Conservation (phyloP, 2,113 vertebrate species). For the Bungarus multicinctus region DNA sequence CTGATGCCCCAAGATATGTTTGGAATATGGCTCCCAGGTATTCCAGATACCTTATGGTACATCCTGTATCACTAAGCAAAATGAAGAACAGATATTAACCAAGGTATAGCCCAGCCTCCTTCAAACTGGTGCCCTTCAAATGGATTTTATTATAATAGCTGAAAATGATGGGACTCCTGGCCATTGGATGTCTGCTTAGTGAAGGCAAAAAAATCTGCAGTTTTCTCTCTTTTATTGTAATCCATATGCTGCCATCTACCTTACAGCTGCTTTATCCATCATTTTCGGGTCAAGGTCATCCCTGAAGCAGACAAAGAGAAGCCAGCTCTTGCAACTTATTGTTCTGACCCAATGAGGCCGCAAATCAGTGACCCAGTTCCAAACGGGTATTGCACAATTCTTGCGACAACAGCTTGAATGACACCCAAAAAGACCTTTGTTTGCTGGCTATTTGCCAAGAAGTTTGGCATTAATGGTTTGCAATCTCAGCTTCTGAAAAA, state of each 20-base stretch:
- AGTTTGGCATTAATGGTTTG: not conserved
- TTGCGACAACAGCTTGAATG: conserved; percentile 18
- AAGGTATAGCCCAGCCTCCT: not conserved
- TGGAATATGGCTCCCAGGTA: not conserved
- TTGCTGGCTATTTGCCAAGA: not conserved
- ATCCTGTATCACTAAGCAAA: not conserved
- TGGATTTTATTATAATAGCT: not conserved
- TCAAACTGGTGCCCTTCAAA: not conserved
- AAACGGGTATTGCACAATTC: not conserved
- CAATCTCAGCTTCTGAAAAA: not conserved
- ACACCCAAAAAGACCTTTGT: conserved; percentile 36
- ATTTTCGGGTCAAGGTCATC: not conserved
- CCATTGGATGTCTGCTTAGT: not conserved
- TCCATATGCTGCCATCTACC: not conserved
- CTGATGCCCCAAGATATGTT: not conserved
- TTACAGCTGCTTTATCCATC: not conserved
- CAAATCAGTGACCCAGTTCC: conserved; percentile 10
- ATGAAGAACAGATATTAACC: not conserved
- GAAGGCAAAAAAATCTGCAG: not conserved
- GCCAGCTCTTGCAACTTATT: not conserved
- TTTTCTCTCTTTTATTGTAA: not conserved
- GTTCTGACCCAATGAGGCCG: not conserved
- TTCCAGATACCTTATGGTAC: not conserved
- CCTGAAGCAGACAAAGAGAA: not conserved
- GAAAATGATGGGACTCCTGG: not conserved